These are phyloP conservation scores for Drosophila mettleri DNA, from an alignment of 2,888 invertebrate species.

Conservation along the genomic window DNA sequence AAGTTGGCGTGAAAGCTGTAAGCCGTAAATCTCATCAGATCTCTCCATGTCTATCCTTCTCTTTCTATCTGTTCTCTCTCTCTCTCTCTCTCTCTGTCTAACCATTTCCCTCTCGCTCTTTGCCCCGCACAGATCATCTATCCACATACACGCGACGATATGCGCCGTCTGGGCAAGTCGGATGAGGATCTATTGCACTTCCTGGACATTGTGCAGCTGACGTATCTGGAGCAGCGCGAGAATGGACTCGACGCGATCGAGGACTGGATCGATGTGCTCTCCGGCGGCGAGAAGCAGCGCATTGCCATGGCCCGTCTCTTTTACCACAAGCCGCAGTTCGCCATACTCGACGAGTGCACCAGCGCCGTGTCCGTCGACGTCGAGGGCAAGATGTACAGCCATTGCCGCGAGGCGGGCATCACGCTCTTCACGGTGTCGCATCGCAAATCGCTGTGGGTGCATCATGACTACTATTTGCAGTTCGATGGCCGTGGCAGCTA, in stretches of 20 bases:
- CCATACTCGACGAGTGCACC: conserved; percentile 99
- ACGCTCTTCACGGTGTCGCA: conserved; percentile 99
- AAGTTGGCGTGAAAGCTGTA: not conserved
- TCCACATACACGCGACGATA: conserved; percentile 95
- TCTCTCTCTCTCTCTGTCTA: not conserved
- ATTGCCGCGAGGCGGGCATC: conserved; percentile 93
- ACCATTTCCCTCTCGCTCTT: conserved; percentile 47
- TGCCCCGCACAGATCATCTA: conserved; percentile 89
- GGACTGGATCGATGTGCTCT: conserved; percentile 99
- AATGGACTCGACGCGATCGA: conserved; percentile 96
- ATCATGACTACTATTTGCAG: conserved; percentile 97
- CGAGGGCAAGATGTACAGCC: conserved; percentile 98
- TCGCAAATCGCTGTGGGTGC: conserved; percentile 97
- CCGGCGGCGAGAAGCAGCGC: conserved; percentile 99
- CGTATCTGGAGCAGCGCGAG: conserved; percentile 93
- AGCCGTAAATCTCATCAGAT: too few species aligned
- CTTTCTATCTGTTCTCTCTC: not conserved
- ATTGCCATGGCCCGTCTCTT: conserved; percentile 99
- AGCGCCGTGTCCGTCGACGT: conserved; percentile 99
- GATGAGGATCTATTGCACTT: conserved; percentile 92
- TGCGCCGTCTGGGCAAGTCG: conserved; percentile 90
- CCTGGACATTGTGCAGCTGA: conserved; percentile 93
- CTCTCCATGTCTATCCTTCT: not conserved
- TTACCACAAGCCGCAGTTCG: conserved; percentile 99
- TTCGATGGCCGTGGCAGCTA: conserved; percentile 98